These are phyloP conservation scores for Holocentrus rufus DNA, from an alignment of 2,797 vertebrate species.

Conservation along the genomic window DNA sequence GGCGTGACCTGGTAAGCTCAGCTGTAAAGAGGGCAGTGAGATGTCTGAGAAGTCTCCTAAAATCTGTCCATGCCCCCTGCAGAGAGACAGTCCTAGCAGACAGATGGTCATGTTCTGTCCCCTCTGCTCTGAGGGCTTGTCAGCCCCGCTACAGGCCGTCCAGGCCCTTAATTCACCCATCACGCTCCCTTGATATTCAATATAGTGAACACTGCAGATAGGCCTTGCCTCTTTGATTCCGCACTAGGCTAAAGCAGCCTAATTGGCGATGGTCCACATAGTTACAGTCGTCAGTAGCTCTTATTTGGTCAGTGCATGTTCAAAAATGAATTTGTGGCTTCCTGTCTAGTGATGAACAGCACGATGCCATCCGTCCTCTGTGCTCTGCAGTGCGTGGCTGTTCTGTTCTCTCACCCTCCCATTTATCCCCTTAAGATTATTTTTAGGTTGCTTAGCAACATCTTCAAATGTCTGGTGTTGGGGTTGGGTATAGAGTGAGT, in stretches of 20 bases:
- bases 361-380: slow-evolving; percentile 38
- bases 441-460: slow-evolving; percentile 86
- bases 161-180: slow-evolving; percentile 46
- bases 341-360: slow-evolving; percentile 39
- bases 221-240: slow-evolving; percentile 25
- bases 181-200: slow-evolving; percentile 24
- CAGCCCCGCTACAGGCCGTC: slow-evolving; percentile 50
- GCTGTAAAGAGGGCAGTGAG: slow-evolving; percentile 66
- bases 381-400: slow-evolving; percentile 55
- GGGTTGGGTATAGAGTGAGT: slow-evolving; percentile 46
- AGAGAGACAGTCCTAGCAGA: slow-evolving; percentile 62
- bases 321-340: slow-evolving; percentile 31
- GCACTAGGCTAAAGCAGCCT: slow-evolving; percentile 18
- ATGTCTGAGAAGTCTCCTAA: slow-evolving; percentile 63
- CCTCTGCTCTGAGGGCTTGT: slow-evolving; percentile 47
- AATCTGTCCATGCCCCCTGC: slow-evolving; percentile 73
- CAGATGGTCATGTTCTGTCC: slow-evolving; percentile 78
- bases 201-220: slow-evolving; percentile 1
- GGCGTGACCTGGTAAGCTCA: slow-evolving; percentile 57
- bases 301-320: slow-evolving; percentile 23
- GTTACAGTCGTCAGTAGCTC: slow-evolving; percentile 14
- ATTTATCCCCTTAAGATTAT: slow-evolving; percentile 73
- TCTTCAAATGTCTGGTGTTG: slow-evolving; percentile 65
- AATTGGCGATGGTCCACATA: slow-evolving; percentile 5
- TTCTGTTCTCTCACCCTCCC: slow-evolving; percentile 55